Evolutionary conservation across 2,113 vertebrate genomes (phyloP).

Genomic region (Noctilio leporinus): DNA sequence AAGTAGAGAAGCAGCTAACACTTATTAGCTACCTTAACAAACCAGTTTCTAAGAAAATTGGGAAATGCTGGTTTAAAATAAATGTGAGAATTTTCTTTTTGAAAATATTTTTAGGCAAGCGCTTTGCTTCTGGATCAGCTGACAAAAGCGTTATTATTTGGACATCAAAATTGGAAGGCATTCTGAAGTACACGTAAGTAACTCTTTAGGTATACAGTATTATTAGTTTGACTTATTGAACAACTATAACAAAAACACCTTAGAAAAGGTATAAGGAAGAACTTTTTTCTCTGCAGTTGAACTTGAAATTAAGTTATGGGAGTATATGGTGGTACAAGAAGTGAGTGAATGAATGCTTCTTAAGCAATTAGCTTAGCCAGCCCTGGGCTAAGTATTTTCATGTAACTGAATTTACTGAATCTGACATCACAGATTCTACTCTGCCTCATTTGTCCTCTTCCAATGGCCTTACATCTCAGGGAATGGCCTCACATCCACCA

Average conservation of each 20-base stretch:
- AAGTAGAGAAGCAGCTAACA: background rate
- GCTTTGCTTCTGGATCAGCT: conserved; percentile 96
- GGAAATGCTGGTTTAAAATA: conserved; percentile 41
- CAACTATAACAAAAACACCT: background rate
- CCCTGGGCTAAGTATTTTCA: background rate
- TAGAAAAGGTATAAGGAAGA: background rate
- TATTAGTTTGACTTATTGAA: background rate
- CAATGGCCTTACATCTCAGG: background rate
- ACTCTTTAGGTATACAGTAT: background rate
- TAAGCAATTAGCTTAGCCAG: background rate
- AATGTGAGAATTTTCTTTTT: conserved; percentile 54
- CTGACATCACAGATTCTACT: background rate
- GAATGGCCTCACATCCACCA: background rate
- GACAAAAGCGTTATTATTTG: conserved; percentile 99
- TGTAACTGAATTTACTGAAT: background rate
- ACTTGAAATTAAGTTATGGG: background rate
- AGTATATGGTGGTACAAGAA: background rate
- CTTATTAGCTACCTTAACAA: conserved; percentile 6
- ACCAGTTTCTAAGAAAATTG: conserved; percentile 38
- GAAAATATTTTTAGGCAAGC: conserved; percentile 86
- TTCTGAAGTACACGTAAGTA: conserved; percentile 98
- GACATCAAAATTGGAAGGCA: conserved; percentile 98
- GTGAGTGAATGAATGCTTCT: background rate
- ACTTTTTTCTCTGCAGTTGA: background rate
- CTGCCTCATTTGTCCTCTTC: background rate